Conservation (phyloP, 2,113 vertebrate genomes). For the Hiodon alosoides region DNA sequence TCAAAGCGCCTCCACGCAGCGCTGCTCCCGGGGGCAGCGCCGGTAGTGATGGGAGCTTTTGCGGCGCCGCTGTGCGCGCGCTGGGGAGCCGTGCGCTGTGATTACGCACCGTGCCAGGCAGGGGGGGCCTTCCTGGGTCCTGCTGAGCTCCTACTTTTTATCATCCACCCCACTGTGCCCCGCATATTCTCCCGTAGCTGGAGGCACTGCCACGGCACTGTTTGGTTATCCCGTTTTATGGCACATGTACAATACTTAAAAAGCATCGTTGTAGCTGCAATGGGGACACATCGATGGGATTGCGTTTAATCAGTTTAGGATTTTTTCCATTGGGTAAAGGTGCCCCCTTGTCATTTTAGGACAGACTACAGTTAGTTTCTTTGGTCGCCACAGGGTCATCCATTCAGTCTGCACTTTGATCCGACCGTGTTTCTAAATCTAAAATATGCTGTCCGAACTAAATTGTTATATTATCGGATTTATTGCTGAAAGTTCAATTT, state of each 20-base stretch:
- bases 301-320: too few species aligned
- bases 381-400: too few species aligned
- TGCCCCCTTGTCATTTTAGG: too few species aligned
- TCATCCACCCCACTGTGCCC: constrained; percentile 26
- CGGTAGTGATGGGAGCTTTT: background rate
- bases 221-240: background rate
- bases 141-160: constrained; percentile 37
- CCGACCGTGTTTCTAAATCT: too few species aligned
- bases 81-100: constrained; percentile 19
- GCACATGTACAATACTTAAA: background rate
- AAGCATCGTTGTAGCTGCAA: background rate
- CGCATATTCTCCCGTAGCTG: background rate
- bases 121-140: constrained; percentile 51
- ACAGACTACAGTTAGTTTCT: too few species aligned
- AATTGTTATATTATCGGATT: too few species aligned
- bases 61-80: background rate
- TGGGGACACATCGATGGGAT: too few species aligned
- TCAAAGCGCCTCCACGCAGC: constrained; percentile 21
- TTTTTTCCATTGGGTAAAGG: too few species aligned
- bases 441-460: too few species aligned
- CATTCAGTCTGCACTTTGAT: too few species aligned
- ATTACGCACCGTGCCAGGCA: constrained; percentile 44
- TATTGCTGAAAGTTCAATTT: too few species aligned
- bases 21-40: background rate
- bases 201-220: constrained; percentile 1